Conservation (phyloP, 2,797 vertebrate species). For the Apogon hyalosoma region DNA sequence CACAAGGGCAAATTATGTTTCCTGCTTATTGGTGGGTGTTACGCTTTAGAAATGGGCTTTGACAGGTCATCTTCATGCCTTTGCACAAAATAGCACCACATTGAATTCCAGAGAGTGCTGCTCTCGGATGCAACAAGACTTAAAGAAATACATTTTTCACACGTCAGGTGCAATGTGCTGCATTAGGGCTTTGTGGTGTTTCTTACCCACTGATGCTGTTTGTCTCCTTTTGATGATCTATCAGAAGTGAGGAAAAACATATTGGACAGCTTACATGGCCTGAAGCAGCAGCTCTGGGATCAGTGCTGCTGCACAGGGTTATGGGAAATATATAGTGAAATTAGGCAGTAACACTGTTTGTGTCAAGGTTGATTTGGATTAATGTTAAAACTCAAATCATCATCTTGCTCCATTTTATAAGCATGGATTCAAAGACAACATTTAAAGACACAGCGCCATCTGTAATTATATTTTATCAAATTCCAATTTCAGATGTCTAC, state of each 20-base stretch:
- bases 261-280: constrained; percentile 29
- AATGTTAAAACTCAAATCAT: neutral
- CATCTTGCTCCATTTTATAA: neutral
- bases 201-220: constrained; percentile 30
- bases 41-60: constrained; percentile 13
- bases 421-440: neutral
- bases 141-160: constrained; percentile 32
- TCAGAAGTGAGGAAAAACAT: constrained; percentile 21
- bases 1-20: constrained; percentile 31
- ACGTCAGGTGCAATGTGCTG: constrained; percentile 20
- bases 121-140: constrained; percentile 2
- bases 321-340: constrained; percentile 29
- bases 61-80: constrained; percentile 16
- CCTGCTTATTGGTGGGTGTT: neutral
- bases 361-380: constrained; percentile 30
- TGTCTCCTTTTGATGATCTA: constrained; percentile 24
- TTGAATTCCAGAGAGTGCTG: neutral
- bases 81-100: constrained; percentile 22
- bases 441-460: neutral
- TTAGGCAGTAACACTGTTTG: neutral
- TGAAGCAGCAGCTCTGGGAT: constrained; percentile 6
- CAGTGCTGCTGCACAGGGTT: neutral
- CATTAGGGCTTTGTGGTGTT: constrained; percentile 21
- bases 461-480: too few relatives aligned
- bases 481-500: too few relatives aligned